phyloP scores from a whole-genome alignment of 2,113 vertebrate genomes.

The Hyaena hyaena region DNA sequence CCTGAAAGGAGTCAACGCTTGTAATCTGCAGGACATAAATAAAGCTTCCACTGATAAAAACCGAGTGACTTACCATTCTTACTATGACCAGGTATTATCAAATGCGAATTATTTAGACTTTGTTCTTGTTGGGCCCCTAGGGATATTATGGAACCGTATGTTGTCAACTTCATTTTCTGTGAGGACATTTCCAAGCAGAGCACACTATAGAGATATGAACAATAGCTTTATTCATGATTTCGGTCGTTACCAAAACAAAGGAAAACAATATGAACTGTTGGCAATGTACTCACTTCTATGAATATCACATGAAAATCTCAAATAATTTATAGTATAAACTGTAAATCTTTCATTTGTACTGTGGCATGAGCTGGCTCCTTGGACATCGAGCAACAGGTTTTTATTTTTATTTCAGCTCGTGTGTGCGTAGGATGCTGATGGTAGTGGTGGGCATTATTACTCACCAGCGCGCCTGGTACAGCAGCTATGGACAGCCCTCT shows the following conservation, averaged over 20 bases:
- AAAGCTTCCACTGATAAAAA: neutral
- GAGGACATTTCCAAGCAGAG: neutral
- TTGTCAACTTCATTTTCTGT: constrained; percentile 21
- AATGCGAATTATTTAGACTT: neutral
- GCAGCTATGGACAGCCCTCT: neutral
- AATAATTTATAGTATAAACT: neutral
- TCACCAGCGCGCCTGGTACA: neutral
- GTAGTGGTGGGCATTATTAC: neutral
- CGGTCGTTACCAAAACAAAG: neutral
- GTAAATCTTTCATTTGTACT: neutral
- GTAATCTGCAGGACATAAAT: neutral
- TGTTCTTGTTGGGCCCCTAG: neutral
- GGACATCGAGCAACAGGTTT: neutral
- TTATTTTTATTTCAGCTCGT: neutral
- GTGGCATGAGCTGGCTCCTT: neutral
- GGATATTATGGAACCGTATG: neutral
- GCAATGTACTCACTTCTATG: neutral
- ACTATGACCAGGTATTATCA: neutral
- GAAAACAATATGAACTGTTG: neutral
- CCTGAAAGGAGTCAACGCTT: neutral
- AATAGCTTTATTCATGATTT: neutral
- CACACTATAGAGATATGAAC: neutral
- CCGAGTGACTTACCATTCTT: constrained; percentile 8
- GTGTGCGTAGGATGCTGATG: no score
- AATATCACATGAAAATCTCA: neutral